Conservation (phyloP, 2,888 invertebrate species). For the Teleogryllus oceanicus region DNA sequence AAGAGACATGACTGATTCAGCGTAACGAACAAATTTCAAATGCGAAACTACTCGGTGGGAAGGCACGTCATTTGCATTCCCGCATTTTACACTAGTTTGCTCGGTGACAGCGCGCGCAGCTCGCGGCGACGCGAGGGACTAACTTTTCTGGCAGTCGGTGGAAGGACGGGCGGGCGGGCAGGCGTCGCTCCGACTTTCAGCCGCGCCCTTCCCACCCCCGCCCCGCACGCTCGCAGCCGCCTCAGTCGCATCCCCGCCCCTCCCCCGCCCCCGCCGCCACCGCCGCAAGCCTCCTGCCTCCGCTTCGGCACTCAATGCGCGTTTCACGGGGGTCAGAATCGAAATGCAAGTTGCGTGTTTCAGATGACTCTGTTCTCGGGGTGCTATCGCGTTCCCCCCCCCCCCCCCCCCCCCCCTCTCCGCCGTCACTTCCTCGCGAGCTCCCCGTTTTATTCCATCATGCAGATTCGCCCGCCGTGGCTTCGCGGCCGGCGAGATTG, state of each 20-base stretch:
- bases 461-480: no score
- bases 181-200: not conserved
- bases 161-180: not conserved
- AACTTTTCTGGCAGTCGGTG: not conserved
- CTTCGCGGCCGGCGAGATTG: no score
- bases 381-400: not conserved
- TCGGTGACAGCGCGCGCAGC: constrained; percentile 12
- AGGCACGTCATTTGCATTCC: constrained; percentile 24
- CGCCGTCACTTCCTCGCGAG: not conserved
- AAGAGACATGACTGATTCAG: no score
- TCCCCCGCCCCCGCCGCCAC: constrained; percentile 19
- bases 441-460: no score
- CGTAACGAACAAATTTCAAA: no score
- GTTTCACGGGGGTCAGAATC: not conserved
- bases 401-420: not conserved
- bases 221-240: not conserved
- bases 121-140: not conserved
- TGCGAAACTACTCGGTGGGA: not conserved
- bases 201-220: constrained; percentile 18
- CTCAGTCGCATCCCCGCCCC: constrained; percentile 5
- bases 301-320: not conserved
- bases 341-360: constrained; percentile 10
- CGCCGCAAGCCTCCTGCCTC: not conserved
- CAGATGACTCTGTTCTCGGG: constrained; percentile 2
- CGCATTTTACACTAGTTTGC: constrained; percentile 27